Evolutionary conservation across 2,888 invertebrate species (phyloP), one percentile per base, ranked within the genome.

Genomic region (Crematogaster levior): DNA sequence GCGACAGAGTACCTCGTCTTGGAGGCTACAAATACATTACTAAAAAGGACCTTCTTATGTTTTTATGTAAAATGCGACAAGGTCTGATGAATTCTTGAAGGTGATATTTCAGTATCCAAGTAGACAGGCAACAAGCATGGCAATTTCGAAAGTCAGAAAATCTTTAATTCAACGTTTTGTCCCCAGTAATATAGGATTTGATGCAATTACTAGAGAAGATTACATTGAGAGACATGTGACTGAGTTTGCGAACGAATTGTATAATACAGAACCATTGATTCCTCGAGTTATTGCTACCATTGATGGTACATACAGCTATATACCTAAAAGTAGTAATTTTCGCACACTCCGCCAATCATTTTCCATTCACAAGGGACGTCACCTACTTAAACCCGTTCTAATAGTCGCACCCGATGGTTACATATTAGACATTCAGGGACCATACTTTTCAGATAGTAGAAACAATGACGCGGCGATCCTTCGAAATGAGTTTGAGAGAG

Each of bases 251-350:
- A 61, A 61, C 10, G 21, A 34, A 61, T 37, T 61, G 12, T 61
- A 37, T 18, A 58, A 58, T 30, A 12, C 30, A 6, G 58, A 58
- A 30, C 58, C 58, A 58, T 5, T n/a, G n/a, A 53, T 37, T 58
- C 83, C 73, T 24, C 37, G 60, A 77, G 81, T 46, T 3, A 87
- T 86, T 30, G 82, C 65, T 7, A 37, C 10, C n/a, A 77, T 84
- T 24, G 86, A 87, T 48, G 81, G 65, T 37, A 86, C 87, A 1
- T 87, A 87, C n/a, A 79, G n/a, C 7, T 83, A 83, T 34, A 83
- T 85, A 3, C 70, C 27, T 18, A 86, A 86, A 83, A 51, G 82
- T 61, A 83, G 53, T 40, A 86, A 86, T 40, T 86, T 84, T 43
- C 60, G 84, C 48, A 66, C 60, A 18, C 77, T 84, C 15, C 74